These are phyloP conservation scores for Semicossyphus pulcher DNA, from an alignment of 2,113 vertebrate genomes.

Conservation along the genomic window DNA sequence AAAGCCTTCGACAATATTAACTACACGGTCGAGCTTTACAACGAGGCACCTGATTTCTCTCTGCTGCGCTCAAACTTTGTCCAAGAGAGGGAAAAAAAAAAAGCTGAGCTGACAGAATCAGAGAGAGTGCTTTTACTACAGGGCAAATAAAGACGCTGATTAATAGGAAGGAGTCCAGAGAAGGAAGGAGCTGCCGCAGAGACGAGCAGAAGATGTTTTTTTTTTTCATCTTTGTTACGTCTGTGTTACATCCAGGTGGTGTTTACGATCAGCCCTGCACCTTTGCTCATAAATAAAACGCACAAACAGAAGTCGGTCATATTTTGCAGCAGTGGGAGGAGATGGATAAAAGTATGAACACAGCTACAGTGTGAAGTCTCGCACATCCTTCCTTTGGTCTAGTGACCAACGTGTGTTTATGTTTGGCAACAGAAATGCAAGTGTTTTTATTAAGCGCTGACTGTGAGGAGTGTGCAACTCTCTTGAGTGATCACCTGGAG, in stretches of 20 bases:
- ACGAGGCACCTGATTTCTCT: conserved; percentile 26
- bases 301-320: conserved; percentile 18
- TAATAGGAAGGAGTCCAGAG: no score
- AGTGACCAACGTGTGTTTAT: background rate
- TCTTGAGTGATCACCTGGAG: conserved; percentile 9
- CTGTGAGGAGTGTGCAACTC: conserved; percentile 7
- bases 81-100: background rate
- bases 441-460: background rate
- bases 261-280: conserved; percentile 24
- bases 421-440: background rate
- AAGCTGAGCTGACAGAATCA: conserved; percentile 32
- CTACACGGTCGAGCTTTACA: conserved; percentile 14
- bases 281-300: conserved; percentile 34
- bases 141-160: conserved; percentile 41
- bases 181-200: background rate
- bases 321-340: background rate
- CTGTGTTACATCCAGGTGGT: conserved; percentile 26
- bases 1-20: conserved; percentile 12
- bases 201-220: background rate
- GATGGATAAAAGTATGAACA: conserved; percentile 4
- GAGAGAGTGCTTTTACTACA: conserved; percentile 1
- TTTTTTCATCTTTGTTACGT: conserved; percentile 14
- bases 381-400: background rate
- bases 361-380: background rate
- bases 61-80: conserved; percentile 11